Conservation (phyloP, 2,888 invertebrate species). For the Lycophotia porphyrea region DNA sequence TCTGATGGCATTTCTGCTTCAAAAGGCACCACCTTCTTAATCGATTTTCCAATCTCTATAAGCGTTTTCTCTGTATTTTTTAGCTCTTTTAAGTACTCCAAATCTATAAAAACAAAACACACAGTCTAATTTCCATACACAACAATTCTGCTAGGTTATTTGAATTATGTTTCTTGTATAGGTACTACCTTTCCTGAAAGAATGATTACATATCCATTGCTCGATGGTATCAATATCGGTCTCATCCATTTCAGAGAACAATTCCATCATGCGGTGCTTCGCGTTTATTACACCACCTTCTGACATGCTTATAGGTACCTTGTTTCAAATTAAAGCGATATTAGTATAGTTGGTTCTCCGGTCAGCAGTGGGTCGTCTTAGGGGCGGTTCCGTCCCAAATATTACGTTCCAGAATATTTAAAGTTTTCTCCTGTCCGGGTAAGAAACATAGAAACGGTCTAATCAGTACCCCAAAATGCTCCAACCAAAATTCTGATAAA, state of each 20-base stretch:
- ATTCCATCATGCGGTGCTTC: slow-evolving; percentile 79
- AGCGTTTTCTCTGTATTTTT: slow-evolving; percentile 76
- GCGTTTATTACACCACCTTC: slow-evolving; percentile 71
- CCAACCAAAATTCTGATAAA: not conserved
- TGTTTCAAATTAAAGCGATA: not conserved
- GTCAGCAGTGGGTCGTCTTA: too few relatives aligned
- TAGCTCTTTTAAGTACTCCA: slow-evolving; percentile 75
- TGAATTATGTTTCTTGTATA: not conserved
- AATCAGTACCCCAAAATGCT: not conserved
- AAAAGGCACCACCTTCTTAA: slow-evolving; percentile 83
- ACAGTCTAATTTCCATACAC: not conserved
- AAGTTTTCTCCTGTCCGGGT: not conserved
- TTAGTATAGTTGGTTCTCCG: not conserved
- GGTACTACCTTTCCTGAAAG: slow-evolving; percentile 80
- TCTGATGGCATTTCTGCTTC: slow-evolving; percentile 84
- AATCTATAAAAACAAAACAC: slow-evolving; percentile 73
- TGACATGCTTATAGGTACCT: slow-evolving; percentile 70
- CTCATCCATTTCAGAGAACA: slow-evolving; percentile 78
- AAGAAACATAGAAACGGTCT: not conserved
- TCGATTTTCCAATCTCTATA: slow-evolving; percentile 78
- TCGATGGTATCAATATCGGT: slow-evolving; percentile 78
- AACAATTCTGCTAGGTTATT: not conserved
- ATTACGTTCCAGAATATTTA: not conserved
- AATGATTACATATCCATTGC: slow-evolving; percentile 82
- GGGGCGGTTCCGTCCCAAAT: too few relatives aligned